phyloP scores from a whole-genome alignment of 2,797 vertebrate genomes.

The Myripristis murdjan region DNA sequence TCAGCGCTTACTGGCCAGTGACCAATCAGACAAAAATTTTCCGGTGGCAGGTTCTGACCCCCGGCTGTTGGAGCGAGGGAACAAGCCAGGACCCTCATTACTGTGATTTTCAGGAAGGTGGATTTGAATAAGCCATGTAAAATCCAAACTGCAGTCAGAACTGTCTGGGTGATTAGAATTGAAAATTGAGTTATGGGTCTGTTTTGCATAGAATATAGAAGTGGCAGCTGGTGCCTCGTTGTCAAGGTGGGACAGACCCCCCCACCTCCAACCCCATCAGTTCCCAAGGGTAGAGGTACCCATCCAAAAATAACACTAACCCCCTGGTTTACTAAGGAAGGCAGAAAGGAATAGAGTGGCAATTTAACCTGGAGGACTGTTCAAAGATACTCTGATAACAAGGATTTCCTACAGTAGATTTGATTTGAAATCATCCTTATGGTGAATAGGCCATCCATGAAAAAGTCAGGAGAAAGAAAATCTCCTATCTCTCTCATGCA shows the following conservation, averaged over 20 bases:
- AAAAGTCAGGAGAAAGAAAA: no score
- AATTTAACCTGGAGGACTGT: no score
- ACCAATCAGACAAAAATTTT: slow-evolving; percentile 54
- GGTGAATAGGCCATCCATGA: no score
- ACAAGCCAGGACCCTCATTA: slow-evolving; percentile 61
- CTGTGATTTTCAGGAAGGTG: slow-evolving; percentile 57
- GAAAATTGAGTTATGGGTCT: not conserved
- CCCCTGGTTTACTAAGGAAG: no score
- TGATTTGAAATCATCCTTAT: no score
- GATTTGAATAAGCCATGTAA: slow-evolving; percentile 20
- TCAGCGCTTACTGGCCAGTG: slow-evolving; percentile 55
- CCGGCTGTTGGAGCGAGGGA: slow-evolving; percentile 30
- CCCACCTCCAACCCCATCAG: not conserved
- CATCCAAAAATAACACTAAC: not conserved
- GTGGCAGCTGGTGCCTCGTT: not conserved
- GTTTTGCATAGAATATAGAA: not conserved
- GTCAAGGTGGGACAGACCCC: not conserved
- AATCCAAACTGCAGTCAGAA: slow-evolving; percentile 37
- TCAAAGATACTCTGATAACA: no score
- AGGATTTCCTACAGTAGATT: no score
- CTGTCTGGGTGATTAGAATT: slow-evolving; percentile 29
- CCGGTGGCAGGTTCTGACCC: slow-evolving; percentile 56
- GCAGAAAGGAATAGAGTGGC: no score
- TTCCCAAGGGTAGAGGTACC: not conserved
- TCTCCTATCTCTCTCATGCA: no score